Conservation (phyloP, 2,888 invertebrate species). For the Pyrochroa serraticornis region DNA sequence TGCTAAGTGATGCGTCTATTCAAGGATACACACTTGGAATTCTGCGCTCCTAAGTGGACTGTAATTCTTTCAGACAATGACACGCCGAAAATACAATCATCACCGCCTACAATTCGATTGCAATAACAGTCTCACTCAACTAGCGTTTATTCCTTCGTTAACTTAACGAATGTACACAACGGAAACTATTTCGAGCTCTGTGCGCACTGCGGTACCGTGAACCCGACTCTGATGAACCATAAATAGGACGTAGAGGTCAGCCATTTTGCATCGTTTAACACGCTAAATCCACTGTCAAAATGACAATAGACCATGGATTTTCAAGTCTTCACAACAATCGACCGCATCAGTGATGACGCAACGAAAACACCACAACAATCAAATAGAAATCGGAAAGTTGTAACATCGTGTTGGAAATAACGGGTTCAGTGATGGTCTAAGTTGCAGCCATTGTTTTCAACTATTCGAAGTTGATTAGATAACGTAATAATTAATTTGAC, state of each 20-base stretch:
- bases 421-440: constrained; percentile 10
- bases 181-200: constrained; percentile 14
- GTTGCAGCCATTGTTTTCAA: constrained; percentile 14
- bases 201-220: constrained; percentile 28
- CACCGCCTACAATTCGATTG: constrained; percentile 7
- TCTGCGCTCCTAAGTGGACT: constrained; percentile 7
- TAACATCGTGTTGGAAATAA: constrained; percentile 10
- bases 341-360: not conserved
- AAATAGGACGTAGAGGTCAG: constrained; percentile 35
- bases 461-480: constrained; percentile 9
- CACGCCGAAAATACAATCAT: constrained; percentile 12
- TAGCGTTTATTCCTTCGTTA: not conserved
- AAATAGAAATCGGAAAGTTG: not conserved
- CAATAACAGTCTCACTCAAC: constrained; percentile 6
- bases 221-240: constrained; percentile 33
- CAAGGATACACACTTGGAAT: constrained; percentile 14
- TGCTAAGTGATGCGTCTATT: constrained; percentile 37
- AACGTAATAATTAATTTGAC: constrained; percentile 2
- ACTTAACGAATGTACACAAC: too few relatives aligned
- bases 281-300: constrained; percentile 20
- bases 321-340: constrained; percentile 9
- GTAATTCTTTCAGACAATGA: not conserved
- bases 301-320: constrained; percentile 16
- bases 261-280: constrained; percentile 30
- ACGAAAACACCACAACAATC: constrained; percentile 4